Evolutionary conservation across 2,113 vertebrate genomes (phyloP).

Genomic region (Taxidea taxus): DNA sequence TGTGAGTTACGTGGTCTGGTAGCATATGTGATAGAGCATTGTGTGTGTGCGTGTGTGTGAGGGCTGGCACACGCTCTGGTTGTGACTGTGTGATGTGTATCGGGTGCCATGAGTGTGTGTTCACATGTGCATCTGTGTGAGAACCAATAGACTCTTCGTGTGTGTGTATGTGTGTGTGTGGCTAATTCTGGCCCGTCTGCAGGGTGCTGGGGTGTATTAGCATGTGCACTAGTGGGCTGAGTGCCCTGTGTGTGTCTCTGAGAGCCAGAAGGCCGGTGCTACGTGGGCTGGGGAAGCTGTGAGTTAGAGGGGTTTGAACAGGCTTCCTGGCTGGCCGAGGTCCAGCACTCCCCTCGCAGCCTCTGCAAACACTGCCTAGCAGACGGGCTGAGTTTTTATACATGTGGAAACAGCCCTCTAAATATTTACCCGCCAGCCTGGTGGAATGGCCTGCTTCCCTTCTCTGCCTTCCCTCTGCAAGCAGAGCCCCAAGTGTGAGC

Average conservation of each 20-base stretch:
- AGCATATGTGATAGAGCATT: background rate
- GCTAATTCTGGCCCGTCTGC: background rate
- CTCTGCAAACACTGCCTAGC: constrained; percentile 48
- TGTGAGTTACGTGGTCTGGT: background rate
- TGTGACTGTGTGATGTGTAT: background rate
- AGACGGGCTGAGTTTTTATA: constrained; percentile 67
- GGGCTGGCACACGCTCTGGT: background rate
- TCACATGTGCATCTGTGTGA: background rate
- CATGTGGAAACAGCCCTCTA: constrained; percentile 59
- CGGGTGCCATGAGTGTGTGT: background rate
- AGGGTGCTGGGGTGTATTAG: background rate
- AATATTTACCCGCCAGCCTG: constrained; percentile 66
- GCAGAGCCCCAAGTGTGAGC: background rate
- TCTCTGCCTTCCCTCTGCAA: background rate
- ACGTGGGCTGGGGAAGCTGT: background rate
- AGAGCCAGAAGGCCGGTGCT: constrained; percentile 27
- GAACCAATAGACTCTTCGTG: background rate
- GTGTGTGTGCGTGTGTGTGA: background rate
- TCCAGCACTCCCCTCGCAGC: constrained; percentile 48
- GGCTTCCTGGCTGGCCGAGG: constrained; percentile 33
- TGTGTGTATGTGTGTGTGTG: background rate
- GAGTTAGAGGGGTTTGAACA: constrained; percentile 30
- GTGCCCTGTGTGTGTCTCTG: background rate
- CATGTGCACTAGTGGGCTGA: background rate
- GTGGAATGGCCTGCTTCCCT: constrained; percentile 14